Base-by-base conservation (phyloP, 2,113 vertebrate species). In the Sapajus apella region DNA sequence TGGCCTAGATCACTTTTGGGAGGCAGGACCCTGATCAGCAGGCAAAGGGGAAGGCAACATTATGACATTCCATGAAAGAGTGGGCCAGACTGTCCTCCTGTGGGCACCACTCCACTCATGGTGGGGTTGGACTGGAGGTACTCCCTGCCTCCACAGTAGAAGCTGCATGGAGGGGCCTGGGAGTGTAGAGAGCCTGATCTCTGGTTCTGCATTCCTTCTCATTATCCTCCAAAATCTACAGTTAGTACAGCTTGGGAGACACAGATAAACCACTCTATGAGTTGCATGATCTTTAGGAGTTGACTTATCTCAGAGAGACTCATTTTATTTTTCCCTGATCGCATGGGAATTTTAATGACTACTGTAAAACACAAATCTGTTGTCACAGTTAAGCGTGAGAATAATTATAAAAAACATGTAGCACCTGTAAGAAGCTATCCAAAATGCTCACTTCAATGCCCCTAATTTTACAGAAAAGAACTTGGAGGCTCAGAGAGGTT, bases 311-410 rank as follows among this genome's bases (percentile, higher is more conserved):
- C n/a, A 77, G 12, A 50, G n/a, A 90, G n/a, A 82, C 73, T 88
- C 23, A 76, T 43, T 93, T 93, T 87, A 92, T 91, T 87, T 50
- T 55, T 80, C 32, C 30, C 16, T 12, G 27, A 56, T 66, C 75
- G 64, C 3, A 40, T 16, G 66, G 45, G 32, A 7, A 55, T 96
- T 90, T 86, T 90, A 72, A 56, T 27, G 70, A 94, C 80, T 70
- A 68, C 17, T 77, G 11, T 68, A 85, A 77, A 95, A 91, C 7
- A 1, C 30, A 93, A 61, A 82, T 32, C 20, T n/a, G 37, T 25
- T 87, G 45, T 95, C 56, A 95, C 76, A 30, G 88, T 90, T 94
- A 94, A 92, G 70, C 20, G 23, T 27, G 40, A 55, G 43, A 95
- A 79, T 82, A 77, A 64, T 77, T 87, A n/a, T 84, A 66, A 93